phyloP scores from a whole-genome alignment of 2,888 invertebrate genomes.

The Selenia dentaria region DNA sequence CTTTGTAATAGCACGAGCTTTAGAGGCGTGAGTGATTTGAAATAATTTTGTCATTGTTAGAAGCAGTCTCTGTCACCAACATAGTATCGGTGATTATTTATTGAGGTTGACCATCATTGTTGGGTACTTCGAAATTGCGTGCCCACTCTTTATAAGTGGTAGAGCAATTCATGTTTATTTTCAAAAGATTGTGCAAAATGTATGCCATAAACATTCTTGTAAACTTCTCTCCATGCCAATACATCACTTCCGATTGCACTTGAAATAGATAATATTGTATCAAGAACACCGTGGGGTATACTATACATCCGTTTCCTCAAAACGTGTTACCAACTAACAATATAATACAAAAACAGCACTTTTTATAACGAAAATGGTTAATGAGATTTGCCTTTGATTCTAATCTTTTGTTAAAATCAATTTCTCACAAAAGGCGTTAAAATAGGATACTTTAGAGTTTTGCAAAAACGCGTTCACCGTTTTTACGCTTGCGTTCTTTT shows the following conservation, averaged over 20 bases:
- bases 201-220: constrained; percentile 4
- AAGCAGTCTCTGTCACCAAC: constrained; percentile 60
- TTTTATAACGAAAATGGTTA: constrained; percentile 27
- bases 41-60: constrained; percentile 48
- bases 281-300: constrained; percentile 17
- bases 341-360: constrained; percentile 10
- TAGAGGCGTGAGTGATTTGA: constrained; percentile 65
- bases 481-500: constrained; percentile 28
- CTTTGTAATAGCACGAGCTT: constrained; percentile 73
- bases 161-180: constrained; percentile 4
- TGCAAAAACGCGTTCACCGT: constrained; percentile 30
- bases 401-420: constrained; percentile 56
- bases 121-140: constrained; percentile 15
- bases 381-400: constrained; percentile 42
- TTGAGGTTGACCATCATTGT: constrained; percentile 42
- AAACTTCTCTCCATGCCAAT: neutral
- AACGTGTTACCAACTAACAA: constrained; percentile 7
- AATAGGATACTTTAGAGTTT: constrained; percentile 40
- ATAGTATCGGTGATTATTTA: constrained; percentile 41
- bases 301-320: constrained; percentile 20
- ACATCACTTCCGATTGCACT: constrained; percentile 17
- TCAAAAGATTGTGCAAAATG: constrained; percentile 28
- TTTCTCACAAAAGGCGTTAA: constrained; percentile 61
- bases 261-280: constrained; percentile 24
- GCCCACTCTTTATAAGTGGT: constrained; percentile 3